Percentiles rank a stretch among this genome's conserved stretches.
Conservation (phyloP, 2,888 invertebrate genomes). For the Lutraria lutraria region DNA sequence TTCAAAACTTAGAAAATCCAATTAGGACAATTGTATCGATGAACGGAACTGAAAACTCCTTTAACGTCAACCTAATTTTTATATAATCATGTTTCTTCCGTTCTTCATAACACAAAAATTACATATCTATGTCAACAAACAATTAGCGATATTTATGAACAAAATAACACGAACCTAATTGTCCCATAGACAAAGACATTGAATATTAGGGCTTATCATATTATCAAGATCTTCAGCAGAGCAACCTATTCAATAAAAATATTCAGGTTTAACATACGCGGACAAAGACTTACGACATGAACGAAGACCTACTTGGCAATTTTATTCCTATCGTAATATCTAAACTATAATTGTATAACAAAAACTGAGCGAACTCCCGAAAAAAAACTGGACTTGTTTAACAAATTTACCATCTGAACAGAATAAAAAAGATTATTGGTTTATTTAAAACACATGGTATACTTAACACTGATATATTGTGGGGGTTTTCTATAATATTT, state of each 20-base stretch:
- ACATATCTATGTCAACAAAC: not conserved
- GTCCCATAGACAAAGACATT: not conserved
- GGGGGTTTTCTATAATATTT: not conserved
- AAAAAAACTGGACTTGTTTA: not conserved
- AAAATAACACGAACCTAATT: conserved; percentile 7
- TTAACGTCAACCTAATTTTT: no score
- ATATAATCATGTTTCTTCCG: no score
- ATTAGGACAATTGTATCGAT: not conserved
- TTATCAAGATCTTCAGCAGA: not conserved
- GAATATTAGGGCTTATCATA: not conserved
- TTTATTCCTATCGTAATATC: not conserved
- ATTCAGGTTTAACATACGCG: not conserved
- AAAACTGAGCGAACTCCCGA: not conserved
- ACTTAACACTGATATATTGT: not conserved
- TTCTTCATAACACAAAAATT: not conserved
- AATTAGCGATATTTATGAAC: not conserved
- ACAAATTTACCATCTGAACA: not conserved
- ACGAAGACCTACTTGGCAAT: not conserved
- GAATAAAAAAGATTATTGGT: not conserved
- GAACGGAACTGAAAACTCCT: no score
- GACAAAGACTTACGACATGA: not conserved
- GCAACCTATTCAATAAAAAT: not conserved
- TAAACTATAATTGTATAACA: not conserved
- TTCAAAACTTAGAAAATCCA: not conserved
- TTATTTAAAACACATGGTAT: conserved; percentile 7